These are phyloP conservation scores for Galeopsomyia nigrocyanea DNA, from an alignment of 2,888 invertebrate genomes.

Conservation along the genomic window DNA sequence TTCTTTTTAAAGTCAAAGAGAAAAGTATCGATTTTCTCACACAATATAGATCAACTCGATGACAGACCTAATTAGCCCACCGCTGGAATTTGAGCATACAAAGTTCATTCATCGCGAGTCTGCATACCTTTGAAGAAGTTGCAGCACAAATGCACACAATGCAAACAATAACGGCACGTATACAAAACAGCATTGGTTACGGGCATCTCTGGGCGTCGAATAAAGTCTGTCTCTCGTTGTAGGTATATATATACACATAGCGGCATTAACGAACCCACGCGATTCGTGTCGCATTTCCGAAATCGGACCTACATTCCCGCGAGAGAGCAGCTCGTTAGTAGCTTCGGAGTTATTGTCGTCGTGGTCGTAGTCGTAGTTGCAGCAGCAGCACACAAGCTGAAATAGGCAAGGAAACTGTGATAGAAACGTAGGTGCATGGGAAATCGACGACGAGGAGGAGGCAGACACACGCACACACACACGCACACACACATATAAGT, in stretches of 20 bases:
- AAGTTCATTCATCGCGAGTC: too few relatives aligned
- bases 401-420: not conserved
- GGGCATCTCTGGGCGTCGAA: not conserved
- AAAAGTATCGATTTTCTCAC: too few relatives aligned
- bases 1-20: too few relatives aligned
- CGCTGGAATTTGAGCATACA: too few relatives aligned
- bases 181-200: not conserved
- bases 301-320: constrained; percentile 34
- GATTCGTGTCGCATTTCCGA: constrained; percentile 41
- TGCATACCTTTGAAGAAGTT: too few relatives aligned
- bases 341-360: constrained; percentile 28
- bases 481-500: not conserved
- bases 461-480: not conserved
- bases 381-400: not conserved
- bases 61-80: too few relatives aligned
- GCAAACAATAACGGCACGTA: too few relatives aligned
- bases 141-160: not conserved
- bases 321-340: constrained; percentile 36
- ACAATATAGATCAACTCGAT: too few relatives aligned
- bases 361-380: not conserved
- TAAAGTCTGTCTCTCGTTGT: constrained; percentile 14
- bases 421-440: too few relatives aligned
- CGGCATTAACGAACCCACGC: not conserved
- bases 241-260: too few relatives aligned
- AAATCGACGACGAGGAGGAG: not conserved